A percentile compares a stretch with the other conserved stretches of the same genome.
These are phyloP conservation scores for Octonoba sinensis DNA, from an alignment of 2,888 invertebrate genomes.

Conservation along the genomic window DNA sequence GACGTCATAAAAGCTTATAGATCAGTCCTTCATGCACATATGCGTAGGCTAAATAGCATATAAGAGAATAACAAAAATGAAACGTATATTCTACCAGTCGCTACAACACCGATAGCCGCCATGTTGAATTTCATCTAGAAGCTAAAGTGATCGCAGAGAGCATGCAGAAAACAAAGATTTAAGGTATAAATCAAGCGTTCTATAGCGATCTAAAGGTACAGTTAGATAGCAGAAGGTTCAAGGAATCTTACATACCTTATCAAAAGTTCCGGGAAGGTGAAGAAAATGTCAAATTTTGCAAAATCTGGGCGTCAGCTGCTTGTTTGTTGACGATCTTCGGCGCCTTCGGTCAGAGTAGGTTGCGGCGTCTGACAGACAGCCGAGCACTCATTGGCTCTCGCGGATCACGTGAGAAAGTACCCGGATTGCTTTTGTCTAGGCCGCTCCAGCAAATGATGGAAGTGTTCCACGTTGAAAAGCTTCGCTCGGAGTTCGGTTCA, in stretches of 20 bases:
- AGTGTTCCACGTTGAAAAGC: constrained; percentile 29
- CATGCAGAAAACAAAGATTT: constrained; percentile 40
- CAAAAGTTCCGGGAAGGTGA: neutral
- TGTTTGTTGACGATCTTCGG: constrained; percentile 49
- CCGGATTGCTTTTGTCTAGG: constrained; percentile 64
- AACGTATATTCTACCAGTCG: neutral
- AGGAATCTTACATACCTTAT: constrained; percentile 53
- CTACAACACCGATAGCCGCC: constrained; percentile 28
- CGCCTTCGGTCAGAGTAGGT: constrained; percentile 60
- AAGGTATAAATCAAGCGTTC: constrained; percentile 8
- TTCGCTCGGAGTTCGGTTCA: constrained; percentile 1
- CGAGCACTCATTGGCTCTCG: constrained; percentile 21
- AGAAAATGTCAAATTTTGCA: constrained; percentile 20
- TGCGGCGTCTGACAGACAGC: constrained; percentile 51
- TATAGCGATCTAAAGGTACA: neutral
- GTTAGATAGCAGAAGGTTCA: constrained; percentile 42
- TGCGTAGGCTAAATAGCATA: no score
- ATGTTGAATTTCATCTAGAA: constrained; percentile 53
- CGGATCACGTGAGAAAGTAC: constrained; percentile 56
- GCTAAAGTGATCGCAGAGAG: constrained; percentile 17
- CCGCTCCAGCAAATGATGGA: constrained; percentile 63
- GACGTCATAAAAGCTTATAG: no score
- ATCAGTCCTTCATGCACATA: no score
- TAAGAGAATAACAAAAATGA: no score
- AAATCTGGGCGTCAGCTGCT: constrained; percentile 22